These are phyloP conservation scores for Drosophila leonis DNA, from an alignment of 2,888 invertebrate species.

Conservation along the genomic window DNA sequence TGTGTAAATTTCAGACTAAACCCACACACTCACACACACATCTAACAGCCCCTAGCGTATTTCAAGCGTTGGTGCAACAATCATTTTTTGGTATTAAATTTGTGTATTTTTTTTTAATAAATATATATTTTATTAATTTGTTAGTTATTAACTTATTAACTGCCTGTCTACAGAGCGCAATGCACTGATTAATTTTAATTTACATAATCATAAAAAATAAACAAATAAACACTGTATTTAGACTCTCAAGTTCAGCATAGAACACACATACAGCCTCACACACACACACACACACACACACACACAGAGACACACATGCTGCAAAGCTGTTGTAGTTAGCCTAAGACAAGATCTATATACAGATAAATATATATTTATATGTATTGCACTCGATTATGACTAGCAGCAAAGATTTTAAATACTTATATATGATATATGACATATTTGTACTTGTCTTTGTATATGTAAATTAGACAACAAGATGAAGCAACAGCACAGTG, in stretches of 20 bases:
- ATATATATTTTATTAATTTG: conserved; percentile 34
- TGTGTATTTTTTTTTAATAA: conserved; percentile 18
- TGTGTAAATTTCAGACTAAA: conserved; percentile 50
- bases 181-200: conserved; percentile 83
- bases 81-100: conserved; percentile 53
- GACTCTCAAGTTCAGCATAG: conserved; percentile 43
- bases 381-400: conserved; percentile 46
- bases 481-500: conserved; percentile 49
- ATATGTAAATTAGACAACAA: conserved; percentile 20
- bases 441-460: conserved; percentile 35
- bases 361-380: conserved; percentile 28
- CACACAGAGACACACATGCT: conserved; percentile 58
- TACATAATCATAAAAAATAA: conserved; percentile 44
- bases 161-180: conserved; percentile 80
- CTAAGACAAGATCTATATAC: conserved; percentile 43
- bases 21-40: conserved; percentile 1
- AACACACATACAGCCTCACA: conserved; percentile 7
- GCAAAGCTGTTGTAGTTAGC: conserved; percentile 62
- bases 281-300: conserved; percentile 10
- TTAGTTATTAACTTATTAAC: conserved; percentile 62
- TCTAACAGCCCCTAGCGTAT: conserved; percentile 42
- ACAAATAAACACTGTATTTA: conserved; percentile 28
- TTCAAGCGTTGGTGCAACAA: conserved; percentile 59
- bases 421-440: conserved; percentile 36
- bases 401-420: conserved; percentile 59